These are phyloP conservation scores for Macaca mulatta DNA, from an alignment of 2,113 vertebrate genomes.

Conservation along the genomic window DNA sequence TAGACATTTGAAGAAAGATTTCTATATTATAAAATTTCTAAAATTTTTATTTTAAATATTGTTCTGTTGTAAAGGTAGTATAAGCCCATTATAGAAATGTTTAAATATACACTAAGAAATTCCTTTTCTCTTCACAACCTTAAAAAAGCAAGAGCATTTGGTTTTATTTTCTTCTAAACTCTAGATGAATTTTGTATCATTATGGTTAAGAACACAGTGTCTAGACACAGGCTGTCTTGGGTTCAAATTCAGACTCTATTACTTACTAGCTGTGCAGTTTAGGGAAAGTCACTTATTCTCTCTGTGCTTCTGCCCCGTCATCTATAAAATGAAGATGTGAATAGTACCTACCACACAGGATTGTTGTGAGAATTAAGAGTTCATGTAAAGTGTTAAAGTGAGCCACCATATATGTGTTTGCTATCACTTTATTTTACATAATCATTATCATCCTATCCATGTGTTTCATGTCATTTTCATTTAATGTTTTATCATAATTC, in stretches of 20 bases:
- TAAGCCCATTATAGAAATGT: neutral
- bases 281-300: neutral
- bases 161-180: constrained; percentile 19
- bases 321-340: neutral
- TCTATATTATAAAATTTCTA: neutral
- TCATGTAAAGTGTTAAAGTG: neutral
- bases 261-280: neutral
- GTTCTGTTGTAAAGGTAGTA: neutral
- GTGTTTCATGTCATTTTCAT: neutral
- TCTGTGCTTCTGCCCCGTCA: neutral
- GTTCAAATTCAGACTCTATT: neutral
- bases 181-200: neutral
- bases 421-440: neutral
- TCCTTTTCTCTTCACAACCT: neutral
- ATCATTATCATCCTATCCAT: neutral
- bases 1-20: constrained; percentile 40
- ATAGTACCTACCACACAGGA: neutral
- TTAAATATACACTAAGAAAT: neutral
- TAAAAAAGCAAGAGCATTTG: neutral
- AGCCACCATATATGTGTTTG: neutral
- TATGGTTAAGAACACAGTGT: neutral
- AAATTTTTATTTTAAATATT: constrained; percentile 9
- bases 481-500: neutral
- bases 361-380: neutral
- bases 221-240: neutral